Percentiles rank a stretch among this genome's conserved stretches.
These are phyloP conservation scores for Lepus oiostolus DNA, from an alignment of 2,797 vertebrate species.

Conservation along the genomic window DNA sequence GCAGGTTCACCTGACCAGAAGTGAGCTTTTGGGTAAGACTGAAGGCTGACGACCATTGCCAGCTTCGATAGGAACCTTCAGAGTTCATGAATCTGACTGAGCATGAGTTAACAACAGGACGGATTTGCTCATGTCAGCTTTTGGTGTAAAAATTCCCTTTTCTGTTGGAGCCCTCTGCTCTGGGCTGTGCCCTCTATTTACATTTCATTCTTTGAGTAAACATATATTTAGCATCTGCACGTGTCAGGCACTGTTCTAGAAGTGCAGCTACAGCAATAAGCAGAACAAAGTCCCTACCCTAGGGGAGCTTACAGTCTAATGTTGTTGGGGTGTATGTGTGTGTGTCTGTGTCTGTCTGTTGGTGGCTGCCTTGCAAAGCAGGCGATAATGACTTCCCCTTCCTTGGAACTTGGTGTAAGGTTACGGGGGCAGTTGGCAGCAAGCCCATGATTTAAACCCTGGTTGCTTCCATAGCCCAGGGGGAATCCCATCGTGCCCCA, in stretches of 20 bases:
- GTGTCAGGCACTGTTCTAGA: slow-evolving; percentile 30
- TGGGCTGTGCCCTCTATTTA: not conserved
- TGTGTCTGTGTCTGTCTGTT: not conserved
- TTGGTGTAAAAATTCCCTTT: slow-evolving; percentile 8
- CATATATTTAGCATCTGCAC: not conserved
- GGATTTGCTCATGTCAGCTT: slow-evolving; percentile 42
- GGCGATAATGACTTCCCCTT: not conserved
- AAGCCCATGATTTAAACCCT: not conserved
- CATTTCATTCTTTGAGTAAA: slow-evolving; percentile 19
- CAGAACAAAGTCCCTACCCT: not conserved
- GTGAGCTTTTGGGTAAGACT: not conserved
- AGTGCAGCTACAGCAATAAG: not conserved
- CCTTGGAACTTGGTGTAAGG: slow-evolving; percentile 1
- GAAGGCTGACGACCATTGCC: not conserved
- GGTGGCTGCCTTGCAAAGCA: not conserved
- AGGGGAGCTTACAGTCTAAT: slow-evolving; percentile 1
- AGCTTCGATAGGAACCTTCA: slow-evolving; percentile 38
- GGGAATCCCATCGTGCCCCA: not conserved
- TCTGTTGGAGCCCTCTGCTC: not conserved
- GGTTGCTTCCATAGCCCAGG: not conserved
- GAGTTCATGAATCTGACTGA: slow-evolving; percentile 34
- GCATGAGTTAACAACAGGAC: slow-evolving; percentile 34
- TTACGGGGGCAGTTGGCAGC: not conserved
- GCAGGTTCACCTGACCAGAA: not conserved
- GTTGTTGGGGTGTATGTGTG: not conserved